phyloP scores from a whole-genome alignment of 2,888 invertebrate genomes.

The Caenorhabditis sp. region DNA sequence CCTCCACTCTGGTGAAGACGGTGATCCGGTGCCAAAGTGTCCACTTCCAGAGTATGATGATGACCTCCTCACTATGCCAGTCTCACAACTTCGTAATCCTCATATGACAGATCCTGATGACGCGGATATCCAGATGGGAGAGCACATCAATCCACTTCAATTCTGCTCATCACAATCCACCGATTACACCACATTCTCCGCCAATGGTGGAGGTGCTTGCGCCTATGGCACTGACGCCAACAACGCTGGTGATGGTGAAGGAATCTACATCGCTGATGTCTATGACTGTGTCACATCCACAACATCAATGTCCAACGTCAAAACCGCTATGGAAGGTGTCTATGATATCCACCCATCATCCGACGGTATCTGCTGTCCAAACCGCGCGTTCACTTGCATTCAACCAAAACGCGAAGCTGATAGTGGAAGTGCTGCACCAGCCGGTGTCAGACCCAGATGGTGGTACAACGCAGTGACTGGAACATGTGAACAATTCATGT shows the following conservation, averaged over 20 bases:
- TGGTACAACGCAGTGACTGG: constrained; percentile 70
- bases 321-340: constrained; percentile 69
- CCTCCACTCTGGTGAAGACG: constrained; percentile 69
- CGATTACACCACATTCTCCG: constrained; percentile 68
- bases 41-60: constrained; percentile 65
- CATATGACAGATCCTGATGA: constrained; percentile 71
- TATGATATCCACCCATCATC: constrained; percentile 66
- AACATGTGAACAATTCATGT: constrained; percentile 70
- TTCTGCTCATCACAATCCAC: constrained; percentile 65
- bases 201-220: constrained; percentile 66
- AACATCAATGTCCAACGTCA: constrained; percentile 67
- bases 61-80: constrained; percentile 69
- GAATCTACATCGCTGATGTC: constrained; percentile 68
- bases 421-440: constrained; percentile 67
- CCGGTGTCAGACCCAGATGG: constrained; percentile 68
- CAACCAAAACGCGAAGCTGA: constrained; percentile 70
- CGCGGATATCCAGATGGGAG: constrained; percentile 68
- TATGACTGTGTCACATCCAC: constrained; percentile 67
- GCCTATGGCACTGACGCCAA: constrained; percentile 49
- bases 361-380: constrained; percentile 70
- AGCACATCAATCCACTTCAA: constrained; percentile 70
- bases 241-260: constrained; percentile 55
- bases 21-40: constrained; percentile 66
- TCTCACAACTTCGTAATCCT: constrained; percentile 68
- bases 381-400: constrained; percentile 69